Evolutionary conservation across 2,113 vertebrate species (phyloP).

Genomic region (Balaeniceps rex): DNA sequence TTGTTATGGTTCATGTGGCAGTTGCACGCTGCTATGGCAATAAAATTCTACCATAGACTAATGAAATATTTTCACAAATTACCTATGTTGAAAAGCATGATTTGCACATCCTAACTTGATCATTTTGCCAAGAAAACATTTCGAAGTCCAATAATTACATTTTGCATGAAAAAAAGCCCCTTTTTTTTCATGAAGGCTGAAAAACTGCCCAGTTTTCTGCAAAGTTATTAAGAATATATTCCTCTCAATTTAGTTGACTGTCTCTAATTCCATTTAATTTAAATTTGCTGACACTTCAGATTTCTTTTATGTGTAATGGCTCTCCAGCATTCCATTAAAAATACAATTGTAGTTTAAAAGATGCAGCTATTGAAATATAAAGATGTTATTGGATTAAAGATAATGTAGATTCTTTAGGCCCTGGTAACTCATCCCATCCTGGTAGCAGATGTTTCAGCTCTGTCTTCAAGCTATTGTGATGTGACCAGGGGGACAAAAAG

Average conservation of each 20-base stretch:
- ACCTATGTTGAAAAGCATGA: not conserved
- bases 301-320: not conserved
- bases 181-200: not conserved
- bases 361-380: not conserved
- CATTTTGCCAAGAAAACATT: not conserved
- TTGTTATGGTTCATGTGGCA: not conserved
- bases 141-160: not conserved
- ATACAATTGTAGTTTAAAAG: not conserved
- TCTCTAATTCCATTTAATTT: not conserved
- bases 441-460: conserved; percentile 13
- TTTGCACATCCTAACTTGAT: not conserved
- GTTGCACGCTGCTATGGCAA: not conserved
- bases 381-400: not conserved
- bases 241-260: not conserved
- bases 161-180: not conserved
- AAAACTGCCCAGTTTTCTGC: not conserved
- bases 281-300: not conserved
- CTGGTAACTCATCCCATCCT: not conserved
- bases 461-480: not conserved
- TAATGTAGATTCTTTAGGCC: not conserved
- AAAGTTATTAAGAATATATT: not conserved
- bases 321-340: not conserved
- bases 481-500: not conserved
- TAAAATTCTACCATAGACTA: not conserved
- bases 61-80: not conserved